Evolutionary conservation across 2,797 vertebrate genomes (phyloP), one percentile per base, ranked within the genome.

Genomic region (Gila robusta): DNA sequence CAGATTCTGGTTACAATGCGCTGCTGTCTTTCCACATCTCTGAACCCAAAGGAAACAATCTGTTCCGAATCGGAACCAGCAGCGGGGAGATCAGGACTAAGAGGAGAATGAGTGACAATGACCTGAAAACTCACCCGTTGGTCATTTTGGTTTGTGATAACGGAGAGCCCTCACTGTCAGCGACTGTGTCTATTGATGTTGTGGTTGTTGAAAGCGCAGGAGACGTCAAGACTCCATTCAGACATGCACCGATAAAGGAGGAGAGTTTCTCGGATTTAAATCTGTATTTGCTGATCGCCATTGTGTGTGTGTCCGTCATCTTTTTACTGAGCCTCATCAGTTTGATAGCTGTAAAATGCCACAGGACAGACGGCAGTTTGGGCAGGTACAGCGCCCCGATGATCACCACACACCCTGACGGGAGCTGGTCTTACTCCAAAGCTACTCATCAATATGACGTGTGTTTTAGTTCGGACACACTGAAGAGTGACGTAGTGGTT

Each of bases 1-100:
- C 69, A 70, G 69, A 70, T 37, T 19, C 6, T 41, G 70, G 70
- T n/a, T 72, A 72, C 23, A 72, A 72, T n/a, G 70, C 70, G 37
- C 37, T 72, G 39, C 21, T 72, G 37, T 72, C 70, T 39, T 72
- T 4, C 21, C 70, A 44, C 70, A 72, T 72, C 70, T 72, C 70
- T 72, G 70, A 76, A 52, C 73, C 73, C 44, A 52, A 32, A 52
- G 73, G 47, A 52, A 76, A 76, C 73, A 54, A 12, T 54, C 73
- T 76, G 73, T 76, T 76, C 73, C 73, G 73, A 28, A 54, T 76
- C 5, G 90, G 89, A 0, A 87, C 87, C 17, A 92, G 91, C 86
- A 93, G 90, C 0, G 95, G 94, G 6, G 94, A 95, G 81, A 91
- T 94, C 74, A 94, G 91, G 86, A 93, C 94, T 81, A 90, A 88